phyloP scores from a whole-genome alignment of 2,888 invertebrate genomes.

The Nymphalis c-album region DNA sequence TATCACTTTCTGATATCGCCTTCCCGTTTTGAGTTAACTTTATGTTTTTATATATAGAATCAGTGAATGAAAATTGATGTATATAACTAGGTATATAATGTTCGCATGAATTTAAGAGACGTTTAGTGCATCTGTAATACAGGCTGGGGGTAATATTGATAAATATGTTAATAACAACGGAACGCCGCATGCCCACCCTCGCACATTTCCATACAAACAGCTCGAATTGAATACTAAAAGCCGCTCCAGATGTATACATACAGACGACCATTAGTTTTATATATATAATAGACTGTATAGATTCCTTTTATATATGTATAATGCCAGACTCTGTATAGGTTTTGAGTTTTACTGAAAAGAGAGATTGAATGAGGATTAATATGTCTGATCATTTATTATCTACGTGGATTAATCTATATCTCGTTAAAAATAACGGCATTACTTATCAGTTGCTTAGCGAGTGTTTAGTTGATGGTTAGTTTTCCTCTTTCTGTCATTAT shows the following conservation, averaged over 20 bases:
- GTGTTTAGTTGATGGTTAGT: no score
- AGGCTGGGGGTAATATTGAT: slow-evolving; percentile 21
- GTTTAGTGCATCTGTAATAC: neutral
- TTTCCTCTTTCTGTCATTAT: no score
- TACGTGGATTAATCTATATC: neutral
- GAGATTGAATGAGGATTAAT: no score
- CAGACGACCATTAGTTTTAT: neutral
- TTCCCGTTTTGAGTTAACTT: no score
- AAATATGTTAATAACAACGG: slow-evolving; percentile 34
- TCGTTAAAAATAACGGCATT: neutral
- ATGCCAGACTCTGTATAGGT: no score
- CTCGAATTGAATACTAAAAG: slow-evolving; percentile 34
- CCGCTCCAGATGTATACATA: slow-evolving; percentile 3
- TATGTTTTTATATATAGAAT: no score
- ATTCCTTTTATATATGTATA: no score
- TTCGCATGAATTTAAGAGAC: neutral
- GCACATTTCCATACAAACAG: slow-evolving; percentile 35
- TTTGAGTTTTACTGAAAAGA: no score
- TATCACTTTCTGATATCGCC: no score
- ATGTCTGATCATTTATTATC: neutral
- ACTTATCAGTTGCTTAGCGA: no score
- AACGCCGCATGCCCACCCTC: slow-evolving; percentile 27
- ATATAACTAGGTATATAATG: no score
- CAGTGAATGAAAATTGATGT: no score
- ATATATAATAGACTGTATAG: neutral